These are phyloP conservation scores for Allygus modestus DNA, from an alignment of 2,888 invertebrate genomes.

Conservation along the genomic window DNA sequence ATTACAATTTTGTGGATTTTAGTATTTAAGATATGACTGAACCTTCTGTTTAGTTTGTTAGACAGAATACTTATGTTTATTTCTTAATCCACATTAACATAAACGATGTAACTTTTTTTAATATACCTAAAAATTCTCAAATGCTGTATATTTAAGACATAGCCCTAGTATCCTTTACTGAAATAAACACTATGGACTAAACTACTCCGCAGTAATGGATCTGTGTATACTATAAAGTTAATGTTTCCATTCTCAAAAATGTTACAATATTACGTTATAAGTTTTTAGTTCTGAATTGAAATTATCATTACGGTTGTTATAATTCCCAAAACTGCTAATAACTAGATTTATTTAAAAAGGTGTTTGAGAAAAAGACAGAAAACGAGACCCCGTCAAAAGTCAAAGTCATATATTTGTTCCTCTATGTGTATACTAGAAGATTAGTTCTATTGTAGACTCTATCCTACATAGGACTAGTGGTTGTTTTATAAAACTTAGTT, in stretches of 20 bases:
- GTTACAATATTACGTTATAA: too few relatives aligned
- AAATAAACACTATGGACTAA: too few relatives aligned
- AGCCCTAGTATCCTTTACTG: too few relatives aligned
- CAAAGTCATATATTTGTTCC: slow-evolving; percentile 31
- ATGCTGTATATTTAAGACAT: too few relatives aligned
- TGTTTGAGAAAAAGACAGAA: not conserved
- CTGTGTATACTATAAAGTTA: too few relatives aligned
- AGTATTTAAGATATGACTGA: not conserved
- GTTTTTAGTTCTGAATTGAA: too few relatives aligned
- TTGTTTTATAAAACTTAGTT: slow-evolving; percentile 26
- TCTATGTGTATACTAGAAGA: slow-evolving; percentile 2
- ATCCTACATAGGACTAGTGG: slow-evolving; percentile 10
- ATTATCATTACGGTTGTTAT: too few relatives aligned
- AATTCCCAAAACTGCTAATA: too few relatives aligned
- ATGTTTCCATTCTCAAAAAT: too few relatives aligned
- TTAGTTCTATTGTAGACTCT: slow-evolving; percentile 23
- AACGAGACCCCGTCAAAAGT: not conserved
- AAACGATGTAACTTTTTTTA: too few relatives aligned
- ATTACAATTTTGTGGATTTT: not conserved
- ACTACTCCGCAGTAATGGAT: too few relatives aligned
- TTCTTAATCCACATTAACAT: not conserved
- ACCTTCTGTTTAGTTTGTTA: not conserved
- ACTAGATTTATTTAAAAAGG: not conserved
- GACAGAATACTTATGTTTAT: not conserved
- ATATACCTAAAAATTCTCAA: too few relatives aligned